phyloP scores from a whole-genome alignment of 2,888 invertebrate genomes.

The Oxycera nigricornis region DNA sequence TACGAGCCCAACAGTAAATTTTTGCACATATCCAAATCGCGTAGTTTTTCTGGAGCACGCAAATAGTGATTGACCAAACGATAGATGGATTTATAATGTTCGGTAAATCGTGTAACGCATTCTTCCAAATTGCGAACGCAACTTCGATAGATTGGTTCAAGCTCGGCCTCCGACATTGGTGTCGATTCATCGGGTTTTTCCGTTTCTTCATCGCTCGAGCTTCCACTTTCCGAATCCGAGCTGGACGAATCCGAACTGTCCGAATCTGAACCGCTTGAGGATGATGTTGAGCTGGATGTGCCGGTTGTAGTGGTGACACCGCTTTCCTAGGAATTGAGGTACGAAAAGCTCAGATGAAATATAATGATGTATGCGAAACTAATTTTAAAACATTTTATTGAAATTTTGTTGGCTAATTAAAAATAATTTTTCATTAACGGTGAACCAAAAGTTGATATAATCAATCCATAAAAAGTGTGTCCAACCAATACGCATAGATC shows the following conservation, averaged over 20 bases:
- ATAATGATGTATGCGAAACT: no score
- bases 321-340: slow-evolving; percentile 57
- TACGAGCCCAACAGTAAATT: slow-evolving; percentile 76
- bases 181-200: slow-evolving; percentile 50
- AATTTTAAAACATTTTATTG: no score
- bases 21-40: slow-evolving; percentile 73
- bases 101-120: slow-evolving; percentile 84
- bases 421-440: no score
- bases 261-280: slow-evolving; percentile 63
- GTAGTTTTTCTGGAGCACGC: slow-evolving; percentile 71
- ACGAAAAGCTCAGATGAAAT: not conserved
- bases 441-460: no score
- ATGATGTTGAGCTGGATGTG: slow-evolving; percentile 61
- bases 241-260: slow-evolving; percentile 64
- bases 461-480: no score
- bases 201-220: slow-evolving; percentile 49
- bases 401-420: no score
- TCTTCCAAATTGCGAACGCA: slow-evolving; percentile 83
- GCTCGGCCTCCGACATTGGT: slow-evolving; percentile 50
- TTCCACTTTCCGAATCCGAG: slow-evolving; percentile 64
- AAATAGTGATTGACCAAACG: slow-evolving; percentile 85
- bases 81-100: slow-evolving; percentile 93
- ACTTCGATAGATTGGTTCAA: slow-evolving; percentile 67
- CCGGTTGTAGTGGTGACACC: slow-evolving; percentile 59
- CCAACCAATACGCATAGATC: no score